phyloP scores from a whole-genome alignment of 2,888 invertebrate species.

The Sycophila texana region DNA sequence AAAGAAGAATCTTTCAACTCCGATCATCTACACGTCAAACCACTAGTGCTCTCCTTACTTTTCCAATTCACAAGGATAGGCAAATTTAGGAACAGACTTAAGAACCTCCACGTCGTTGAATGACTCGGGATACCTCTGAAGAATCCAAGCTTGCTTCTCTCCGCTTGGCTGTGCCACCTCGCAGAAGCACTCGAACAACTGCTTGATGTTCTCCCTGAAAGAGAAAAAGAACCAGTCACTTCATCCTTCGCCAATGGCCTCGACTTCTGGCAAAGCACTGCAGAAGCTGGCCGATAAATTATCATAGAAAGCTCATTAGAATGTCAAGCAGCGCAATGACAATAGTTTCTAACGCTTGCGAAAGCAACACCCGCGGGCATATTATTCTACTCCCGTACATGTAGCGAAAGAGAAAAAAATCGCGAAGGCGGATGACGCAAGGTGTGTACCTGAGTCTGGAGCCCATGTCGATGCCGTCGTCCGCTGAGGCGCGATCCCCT shows the following conservation, averaged over 20 bases:
- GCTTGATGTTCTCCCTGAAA: conserved; percentile 85
- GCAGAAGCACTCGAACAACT: conserved; percentile 89
- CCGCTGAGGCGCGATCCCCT: conserved; percentile 12
- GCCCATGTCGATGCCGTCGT: conserved; percentile 42
- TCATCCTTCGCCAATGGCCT: too few relatives aligned
- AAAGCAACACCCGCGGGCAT: conserved; percentile 16
- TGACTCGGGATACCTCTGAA: conserved; percentile 90
- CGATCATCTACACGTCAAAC: neutral
- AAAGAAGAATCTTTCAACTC: neutral
- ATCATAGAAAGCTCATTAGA: too few relatives aligned
- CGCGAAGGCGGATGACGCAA: neutral
- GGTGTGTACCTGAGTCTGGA: conserved; percentile 52
- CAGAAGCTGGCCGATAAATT: too few relatives aligned
- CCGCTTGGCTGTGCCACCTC: conserved; percentile 85
- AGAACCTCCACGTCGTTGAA: conserved; percentile 91
- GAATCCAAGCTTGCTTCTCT: conserved; percentile 83
- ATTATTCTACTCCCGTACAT: conserved; percentile 46
- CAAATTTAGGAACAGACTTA: conserved; percentile 92
- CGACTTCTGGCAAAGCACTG: too few relatives aligned
- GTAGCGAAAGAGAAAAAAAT: neutral
- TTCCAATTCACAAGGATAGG: conserved; percentile 89
- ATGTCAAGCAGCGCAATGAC: conserved; percentile 17
- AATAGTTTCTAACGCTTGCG: conserved; percentile 50
- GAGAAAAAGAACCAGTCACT: neutral
- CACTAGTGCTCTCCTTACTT: conserved; percentile 79